These are phyloP conservation scores for Rhincodon typus DNA, from an alignment of 2,797 vertebrate genomes.

Conservation along the genomic window DNA sequence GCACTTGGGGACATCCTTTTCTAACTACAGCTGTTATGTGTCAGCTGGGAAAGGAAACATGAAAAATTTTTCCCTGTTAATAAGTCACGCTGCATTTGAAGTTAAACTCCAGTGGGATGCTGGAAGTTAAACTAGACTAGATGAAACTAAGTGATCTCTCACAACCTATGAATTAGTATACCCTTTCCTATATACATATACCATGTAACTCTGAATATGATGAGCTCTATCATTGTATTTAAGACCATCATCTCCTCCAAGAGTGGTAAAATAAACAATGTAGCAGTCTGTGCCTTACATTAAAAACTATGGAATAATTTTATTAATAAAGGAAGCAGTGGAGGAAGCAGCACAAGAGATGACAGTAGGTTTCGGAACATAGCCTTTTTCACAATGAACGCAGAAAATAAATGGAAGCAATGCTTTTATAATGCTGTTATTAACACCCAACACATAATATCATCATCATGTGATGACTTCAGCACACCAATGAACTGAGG, in stretches of 20 bases:
- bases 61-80: background rate
- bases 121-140: background rate
- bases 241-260: background rate
- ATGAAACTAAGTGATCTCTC: background rate
- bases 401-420: background rate
- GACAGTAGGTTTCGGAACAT: background rate
- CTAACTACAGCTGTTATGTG: background rate
- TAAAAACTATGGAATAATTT: background rate
- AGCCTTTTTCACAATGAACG: background rate
- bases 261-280: background rate
- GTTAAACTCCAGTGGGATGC: background rate
- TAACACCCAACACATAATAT: background rate
- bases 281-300: background rate
- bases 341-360: background rate
- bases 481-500: background rate
- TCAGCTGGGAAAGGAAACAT: background rate
- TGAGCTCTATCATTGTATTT: background rate
- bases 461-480: background rate
- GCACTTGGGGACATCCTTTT: background rate
- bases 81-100: background rate
- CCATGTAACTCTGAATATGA: background rate
- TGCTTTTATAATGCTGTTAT: background rate
- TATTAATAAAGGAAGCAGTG: background rate
- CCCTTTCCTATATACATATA: background rate
- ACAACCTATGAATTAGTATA: background rate